phyloP scores from a whole-genome alignment of 2,888 invertebrate genomes.

The Melangyna quadrimaculata region DNA sequence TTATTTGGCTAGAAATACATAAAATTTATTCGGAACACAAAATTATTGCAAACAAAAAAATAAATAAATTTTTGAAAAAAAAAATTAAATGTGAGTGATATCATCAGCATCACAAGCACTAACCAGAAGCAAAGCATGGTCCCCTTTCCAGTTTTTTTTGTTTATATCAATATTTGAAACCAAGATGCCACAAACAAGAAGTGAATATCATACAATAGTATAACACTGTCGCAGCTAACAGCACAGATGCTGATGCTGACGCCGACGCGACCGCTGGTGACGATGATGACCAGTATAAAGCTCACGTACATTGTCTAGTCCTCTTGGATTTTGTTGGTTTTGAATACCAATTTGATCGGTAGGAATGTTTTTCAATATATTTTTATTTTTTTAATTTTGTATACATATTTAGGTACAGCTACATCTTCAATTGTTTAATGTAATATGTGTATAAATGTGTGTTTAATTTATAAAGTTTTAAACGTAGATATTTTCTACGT shows the following conservation, averaged over 20 bases:
- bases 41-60: conserved; percentile 61
- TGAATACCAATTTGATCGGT: conserved; percentile 32
- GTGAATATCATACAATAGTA: conserved; percentile 4
- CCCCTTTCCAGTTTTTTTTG: conserved; percentile 31
- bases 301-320: conserved; percentile 61
- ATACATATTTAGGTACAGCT: too few species aligned
- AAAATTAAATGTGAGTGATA: conserved; percentile 45
- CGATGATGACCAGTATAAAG: conserved; percentile 20
- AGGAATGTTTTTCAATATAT: conserved; percentile 29
- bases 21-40: conserved; percentile 52
- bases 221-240: not conserved
- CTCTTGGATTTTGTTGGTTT: conserved; percentile 23
- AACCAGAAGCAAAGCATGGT: conserved; percentile 32
- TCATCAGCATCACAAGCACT: conserved; percentile 4
- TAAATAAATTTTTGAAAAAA: conserved; percentile 20
- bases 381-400: conserved; percentile 13
- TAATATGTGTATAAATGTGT: not conserved
- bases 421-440: not conserved
- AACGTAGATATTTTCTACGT: too few species aligned
- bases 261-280: too few species aligned
- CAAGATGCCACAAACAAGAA: conserved; percentile 27
- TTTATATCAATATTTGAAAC: not conserved
- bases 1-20: not conserved
- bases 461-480: conserved; percentile 10
- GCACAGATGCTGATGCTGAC: conserved; percentile 9